Conservation (phyloP, 2,888 invertebrate genomes). For the Andrena marginata region DNA sequence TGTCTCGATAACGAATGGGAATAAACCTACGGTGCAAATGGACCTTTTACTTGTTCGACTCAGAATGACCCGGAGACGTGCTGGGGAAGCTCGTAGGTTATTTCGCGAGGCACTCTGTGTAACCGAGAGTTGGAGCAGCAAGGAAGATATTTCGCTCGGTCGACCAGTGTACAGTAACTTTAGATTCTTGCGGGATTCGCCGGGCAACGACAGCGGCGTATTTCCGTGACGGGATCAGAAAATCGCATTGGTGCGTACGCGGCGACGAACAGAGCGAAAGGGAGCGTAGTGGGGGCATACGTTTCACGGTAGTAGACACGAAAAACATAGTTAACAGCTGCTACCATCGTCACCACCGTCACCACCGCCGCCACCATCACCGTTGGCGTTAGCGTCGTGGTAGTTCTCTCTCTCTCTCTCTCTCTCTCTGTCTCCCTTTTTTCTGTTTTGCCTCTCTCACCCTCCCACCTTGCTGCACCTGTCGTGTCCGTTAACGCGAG, state of each 20-base stretch:
- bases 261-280: neutral
- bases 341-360: slow-evolving; percentile 50
- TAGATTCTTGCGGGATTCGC: slow-evolving; percentile 66
- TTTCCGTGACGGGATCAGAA: slow-evolving; percentile 70
- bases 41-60: neutral
- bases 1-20: neutral
- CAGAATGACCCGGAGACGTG: neutral
- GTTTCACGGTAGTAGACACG: slow-evolving; percentile 67
- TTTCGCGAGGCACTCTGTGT: neutral
- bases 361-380: slow-evolving; percentile 41
- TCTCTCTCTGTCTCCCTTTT: neutral
- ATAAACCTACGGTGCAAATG: neutral
- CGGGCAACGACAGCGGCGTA: slow-evolving; percentile 65
- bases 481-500: slow-evolving; percentile 81
- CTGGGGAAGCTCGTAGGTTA: neutral
- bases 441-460: too few relatives aligned
- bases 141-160: slow-evolving; percentile 32
- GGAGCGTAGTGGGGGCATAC: slow-evolving; percentile 12
- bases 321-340: slow-evolving; percentile 71
- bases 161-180: slow-evolving; percentile 58
- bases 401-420: slow-evolving; percentile 14
- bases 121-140: neutral
- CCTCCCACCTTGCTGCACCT: slow-evolving; percentile 72
- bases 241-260: slow-evolving; percentile 54
- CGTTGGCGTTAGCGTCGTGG: slow-evolving; percentile 41